These are phyloP conservation scores for Coptodon bakossiorum DNA, from an alignment of 2,113 vertebrate genomes.

Conservation along the genomic window DNA sequence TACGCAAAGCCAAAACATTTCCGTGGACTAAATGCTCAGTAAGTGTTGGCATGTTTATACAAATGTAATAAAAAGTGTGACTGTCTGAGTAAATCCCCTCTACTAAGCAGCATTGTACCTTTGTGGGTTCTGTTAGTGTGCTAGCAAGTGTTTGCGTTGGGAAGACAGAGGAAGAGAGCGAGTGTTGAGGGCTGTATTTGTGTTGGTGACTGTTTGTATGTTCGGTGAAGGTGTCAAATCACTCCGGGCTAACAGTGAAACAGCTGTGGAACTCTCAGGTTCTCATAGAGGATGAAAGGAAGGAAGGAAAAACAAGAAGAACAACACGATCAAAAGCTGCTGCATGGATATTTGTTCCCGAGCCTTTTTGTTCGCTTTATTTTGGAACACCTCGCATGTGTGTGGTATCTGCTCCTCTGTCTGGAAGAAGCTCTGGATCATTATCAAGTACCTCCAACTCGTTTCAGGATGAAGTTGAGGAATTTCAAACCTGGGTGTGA, in stretches of 20 bases:
- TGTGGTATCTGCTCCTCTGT: background rate
- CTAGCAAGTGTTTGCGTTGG: background rate
- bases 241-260: background rate
- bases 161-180: background rate
- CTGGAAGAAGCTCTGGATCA: background rate
- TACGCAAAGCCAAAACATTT: conserved; percentile 21
- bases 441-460: conserved; percentile 22
- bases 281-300: background rate
- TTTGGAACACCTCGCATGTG: background rate
- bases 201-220: background rate
- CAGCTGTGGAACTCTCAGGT: conserved; percentile 12
- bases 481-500: conserved; percentile 42
- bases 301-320: background rate
- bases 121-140: background rate
- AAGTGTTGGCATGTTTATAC: conserved; percentile 2
- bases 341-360: background rate
- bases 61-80: conserved; percentile 19
- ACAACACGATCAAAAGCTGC: background rate
- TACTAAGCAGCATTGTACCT: background rate
- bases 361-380: background rate
- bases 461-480: conserved; percentile 37
- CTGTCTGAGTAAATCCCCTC: background rate
- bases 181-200: background rate
- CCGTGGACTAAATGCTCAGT: background rate
- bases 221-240: conserved; percentile 17